phyloP scores from a whole-genome alignment of 2,888 invertebrate genomes.

The Argyresthia goedartella region DNA sequence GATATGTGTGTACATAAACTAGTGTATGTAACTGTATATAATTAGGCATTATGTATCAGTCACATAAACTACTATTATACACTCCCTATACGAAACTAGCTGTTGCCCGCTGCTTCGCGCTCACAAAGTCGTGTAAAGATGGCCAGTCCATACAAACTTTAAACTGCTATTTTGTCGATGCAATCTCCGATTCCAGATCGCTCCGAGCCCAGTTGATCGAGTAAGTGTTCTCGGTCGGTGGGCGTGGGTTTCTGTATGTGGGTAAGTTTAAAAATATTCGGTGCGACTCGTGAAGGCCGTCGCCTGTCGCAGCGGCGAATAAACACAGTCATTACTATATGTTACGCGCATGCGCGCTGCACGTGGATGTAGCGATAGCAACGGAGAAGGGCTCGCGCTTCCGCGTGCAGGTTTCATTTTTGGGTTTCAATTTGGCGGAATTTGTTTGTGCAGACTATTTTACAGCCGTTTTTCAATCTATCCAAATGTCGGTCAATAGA shows the following conservation, averaged over 20 bases:
- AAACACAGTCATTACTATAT: conserved; percentile 33
- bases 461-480: not conserved
- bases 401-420: not conserved
- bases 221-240: not conserved
- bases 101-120: too few relatives aligned
- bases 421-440: too few relatives aligned
- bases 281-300: conserved; percentile 18
- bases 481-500: not conserved
- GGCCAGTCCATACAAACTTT: too few relatives aligned
- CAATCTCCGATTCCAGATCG: not conserved
- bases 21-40: too few relatives aligned
- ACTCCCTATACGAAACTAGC: too few relatives aligned
- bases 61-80: too few relatives aligned
- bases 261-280: conserved; percentile 17
- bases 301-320: conserved; percentile 14
- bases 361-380: conserved; percentile 40
- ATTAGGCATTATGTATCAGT: too few relatives aligned
- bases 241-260: not conserved
- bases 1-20: too few relatives aligned
- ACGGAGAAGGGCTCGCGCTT: not conserved
- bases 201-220: not conserved
- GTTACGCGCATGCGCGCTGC: conserved; percentile 48
- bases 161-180: too few relatives aligned
- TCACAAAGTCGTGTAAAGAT: too few relatives aligned
- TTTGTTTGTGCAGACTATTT: not conserved